These are phyloP conservation scores for Diglossa cyanea DNA, from an alignment of 2,797 vertebrate genomes.

Conservation along the genomic window DNA sequence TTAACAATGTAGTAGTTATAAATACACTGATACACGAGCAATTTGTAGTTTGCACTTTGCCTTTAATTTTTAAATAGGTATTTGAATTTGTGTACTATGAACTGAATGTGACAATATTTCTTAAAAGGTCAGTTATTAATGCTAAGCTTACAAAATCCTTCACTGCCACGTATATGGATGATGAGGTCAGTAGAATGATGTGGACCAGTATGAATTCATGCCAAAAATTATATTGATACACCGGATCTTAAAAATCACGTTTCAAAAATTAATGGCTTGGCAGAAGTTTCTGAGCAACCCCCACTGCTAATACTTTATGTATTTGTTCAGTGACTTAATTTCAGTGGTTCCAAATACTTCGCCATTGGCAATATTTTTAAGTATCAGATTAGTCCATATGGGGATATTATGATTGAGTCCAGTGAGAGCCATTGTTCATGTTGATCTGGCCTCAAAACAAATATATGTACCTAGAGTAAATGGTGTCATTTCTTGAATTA, in stretches of 20 bases:
- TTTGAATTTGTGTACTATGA: not conserved
- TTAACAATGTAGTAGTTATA: not conserved
- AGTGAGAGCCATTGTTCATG: conserved; percentile 8
- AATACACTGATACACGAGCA: not conserved
- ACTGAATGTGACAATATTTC: not conserved
- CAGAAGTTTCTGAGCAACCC: not conserved
- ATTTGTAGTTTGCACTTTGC: not conserved
- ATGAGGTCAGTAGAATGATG: not conserved
- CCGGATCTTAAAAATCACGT: not conserved
- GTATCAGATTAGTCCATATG: conserved; percentile 16
- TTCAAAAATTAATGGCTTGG: conserved; percentile 33
- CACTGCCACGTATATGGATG: not conserved
- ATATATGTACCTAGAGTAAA: conserved; percentile 35
- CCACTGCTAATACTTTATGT: conserved; percentile 22
- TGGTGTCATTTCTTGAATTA: conserved; percentile 25
- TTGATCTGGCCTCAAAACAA: conserved; percentile 12
- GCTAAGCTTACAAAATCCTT: not conserved
- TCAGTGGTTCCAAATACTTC: conserved; percentile 39
- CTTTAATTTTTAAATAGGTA: not conserved
- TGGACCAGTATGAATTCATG: conserved; percentile 1
- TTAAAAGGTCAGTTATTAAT: not conserved
- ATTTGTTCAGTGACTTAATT: conserved; percentile 47
- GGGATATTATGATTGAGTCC: conserved; percentile 9
- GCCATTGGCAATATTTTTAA: conserved; percentile 34
- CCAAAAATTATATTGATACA: not conserved